Base-by-base conservation (phyloP, 2,797 vertebrate species). In the Zenarchopterus dispar region DNA sequence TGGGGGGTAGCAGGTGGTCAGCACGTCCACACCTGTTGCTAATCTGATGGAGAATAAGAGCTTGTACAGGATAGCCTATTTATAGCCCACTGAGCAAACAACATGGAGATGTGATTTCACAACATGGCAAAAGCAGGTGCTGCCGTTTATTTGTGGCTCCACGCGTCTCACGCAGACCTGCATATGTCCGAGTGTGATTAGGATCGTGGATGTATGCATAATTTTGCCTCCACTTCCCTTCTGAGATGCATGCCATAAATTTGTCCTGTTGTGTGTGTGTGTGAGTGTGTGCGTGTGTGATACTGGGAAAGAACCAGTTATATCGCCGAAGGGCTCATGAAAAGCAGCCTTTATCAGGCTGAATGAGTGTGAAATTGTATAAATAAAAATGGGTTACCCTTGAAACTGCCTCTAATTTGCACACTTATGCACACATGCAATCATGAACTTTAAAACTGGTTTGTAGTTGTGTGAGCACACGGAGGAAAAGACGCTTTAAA, bases 1-100 rank as follows among this genome's bases (percentile, higher is more conserved):
- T 31, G 8, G 33, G 54, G 62, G 84, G 50, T 44, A 75, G 75
- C 81, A 85, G 86, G 78, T 86, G 87, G 75, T 80, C 68, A 68
- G 23, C 64, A 55, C 42, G 77, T 49, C 69, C 67, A 59, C 73
- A 86, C 77, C 76, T 86, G 78, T 72, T 73, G 62, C 65, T 78
- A 74, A 75, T 68, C 49, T 61, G 74, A 86, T 59, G 57, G 52
- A 56, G 50, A 59, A 66, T 50, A 70, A 42, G 53, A 66, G 57
- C 46, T 61, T 42, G 43, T 67, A 59, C 44, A 70, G 61, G 47
- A 55, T 21, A 21, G 0, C 28, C 65, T 33, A 73, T 79, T 81
- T 81, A 84, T 82, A 87, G 73, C 52, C 45, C 36, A 26, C 33
- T 26, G 45, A 59, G 56, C 33, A 51, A 59, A 66, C 48, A 46